Evolutionary conservation across 2,888 invertebrate species (phyloP).

Genomic region (Matsumyia berberina): DNA sequence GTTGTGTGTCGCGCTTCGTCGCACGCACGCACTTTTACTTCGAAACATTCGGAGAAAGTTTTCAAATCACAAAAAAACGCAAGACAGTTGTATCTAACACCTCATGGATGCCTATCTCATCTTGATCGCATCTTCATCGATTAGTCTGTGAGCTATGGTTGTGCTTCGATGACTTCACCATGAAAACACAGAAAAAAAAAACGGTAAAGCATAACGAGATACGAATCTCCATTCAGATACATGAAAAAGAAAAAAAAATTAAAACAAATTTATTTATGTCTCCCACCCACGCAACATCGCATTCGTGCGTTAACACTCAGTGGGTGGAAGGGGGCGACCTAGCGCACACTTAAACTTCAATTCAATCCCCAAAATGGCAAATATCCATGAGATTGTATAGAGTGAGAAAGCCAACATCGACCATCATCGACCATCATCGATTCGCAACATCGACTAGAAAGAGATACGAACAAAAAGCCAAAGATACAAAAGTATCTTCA

Average conservation of each 20-base stretch:
- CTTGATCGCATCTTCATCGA: conserved; percentile 1
- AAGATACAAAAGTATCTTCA: conserved; percentile 19
- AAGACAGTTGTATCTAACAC: conserved; percentile 16
- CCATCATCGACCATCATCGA: too few relatives aligned
- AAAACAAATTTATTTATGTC: conserved; percentile 37
- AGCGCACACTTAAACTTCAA: neutral
- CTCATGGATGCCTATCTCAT: conserved; percentile 7
- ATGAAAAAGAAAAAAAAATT: neutral
- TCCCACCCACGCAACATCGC: conserved; percentile 57
- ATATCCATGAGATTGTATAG: conserved; percentile 53
- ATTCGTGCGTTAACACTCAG: conserved; percentile 38
- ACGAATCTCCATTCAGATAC: conserved; percentile 11
- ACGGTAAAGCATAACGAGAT: conserved; percentile 30
- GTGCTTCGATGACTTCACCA: conserved; percentile 40
- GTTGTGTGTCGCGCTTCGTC: neutral
- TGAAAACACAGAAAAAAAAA: conserved; percentile 21
- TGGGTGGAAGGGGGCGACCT: too few relatives aligned
- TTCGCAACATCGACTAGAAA: conserved; percentile 21
- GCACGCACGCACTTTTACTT: conserved; percentile 34
- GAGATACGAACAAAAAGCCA: conserved; percentile 25
- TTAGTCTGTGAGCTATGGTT: conserved; percentile 17
- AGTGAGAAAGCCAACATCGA: conserved; percentile 35
- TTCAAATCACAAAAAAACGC: too few relatives aligned
- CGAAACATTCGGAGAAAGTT: conserved; percentile 39
- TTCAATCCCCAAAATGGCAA: conserved; percentile 20